Conservation (phyloP, 1,140 invertebrate genomes). For the Luehdorfia chinensis region DNA sequence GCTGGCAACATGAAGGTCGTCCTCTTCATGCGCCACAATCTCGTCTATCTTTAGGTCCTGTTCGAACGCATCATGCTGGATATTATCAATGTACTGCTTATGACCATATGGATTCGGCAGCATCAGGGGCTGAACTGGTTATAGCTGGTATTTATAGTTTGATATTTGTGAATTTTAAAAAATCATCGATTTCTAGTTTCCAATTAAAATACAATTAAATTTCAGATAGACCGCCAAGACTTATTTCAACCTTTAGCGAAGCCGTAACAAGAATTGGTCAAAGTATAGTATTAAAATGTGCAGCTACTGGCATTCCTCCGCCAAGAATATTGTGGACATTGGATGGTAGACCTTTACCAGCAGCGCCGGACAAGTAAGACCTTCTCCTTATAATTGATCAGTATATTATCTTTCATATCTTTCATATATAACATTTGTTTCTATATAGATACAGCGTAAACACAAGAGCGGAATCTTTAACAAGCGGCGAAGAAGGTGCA, state of each 20-base stretch:
- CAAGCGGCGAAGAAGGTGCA: conserved; percentile 57
- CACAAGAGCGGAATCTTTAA: conserved; percentile 61
- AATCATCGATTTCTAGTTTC: not conserved
- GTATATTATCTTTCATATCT: too few species aligned
- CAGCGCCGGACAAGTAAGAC: conserved; percentile 62
- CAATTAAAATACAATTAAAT: conserved; percentile 14
- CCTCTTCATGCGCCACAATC: conserved; percentile 59
- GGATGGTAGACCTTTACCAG: conserved; percentile 59
- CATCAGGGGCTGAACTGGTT: conserved; percentile 54
- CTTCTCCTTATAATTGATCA: not conserved
- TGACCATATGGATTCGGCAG: conserved; percentile 60
- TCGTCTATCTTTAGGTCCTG: conserved; percentile 49
- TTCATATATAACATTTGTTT: not conserved
- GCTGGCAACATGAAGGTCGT: conserved; percentile 65
- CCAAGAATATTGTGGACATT: conserved; percentile 65
- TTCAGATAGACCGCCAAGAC: conserved; percentile 65
- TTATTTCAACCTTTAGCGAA: conserved; percentile 67
- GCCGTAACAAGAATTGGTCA: conserved; percentile 62
- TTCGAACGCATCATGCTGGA: conserved; percentile 56
- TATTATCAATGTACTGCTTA: conserved; percentile 65
- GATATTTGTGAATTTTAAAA: not conserved
- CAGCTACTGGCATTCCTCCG: conserved; percentile 58
- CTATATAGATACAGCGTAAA: conserved; percentile 59
- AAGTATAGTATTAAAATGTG: conserved; percentile 59
- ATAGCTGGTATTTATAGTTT: conserved; percentile 59